Percentiles rank a stretch among this genome's conserved stretches.
These are phyloP conservation scores for Bothrops jararaca DNA, from an alignment of 2,113 vertebrate species.

Conservation along the genomic window DNA sequence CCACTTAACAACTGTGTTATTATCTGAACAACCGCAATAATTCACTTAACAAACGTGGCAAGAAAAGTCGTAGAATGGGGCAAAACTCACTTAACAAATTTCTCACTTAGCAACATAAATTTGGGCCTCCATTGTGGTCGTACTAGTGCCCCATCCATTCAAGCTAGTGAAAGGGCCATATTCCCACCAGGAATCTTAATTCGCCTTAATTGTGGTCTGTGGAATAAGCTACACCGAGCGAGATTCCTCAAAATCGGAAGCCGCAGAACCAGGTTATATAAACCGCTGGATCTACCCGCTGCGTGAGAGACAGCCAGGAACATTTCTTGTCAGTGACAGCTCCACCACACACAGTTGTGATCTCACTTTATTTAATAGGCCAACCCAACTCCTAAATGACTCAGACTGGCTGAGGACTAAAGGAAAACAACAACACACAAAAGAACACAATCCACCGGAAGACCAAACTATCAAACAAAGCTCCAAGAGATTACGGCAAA, in stretches of 20 bases:
- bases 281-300: neutral
- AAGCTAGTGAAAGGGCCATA: neutral
- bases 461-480: neutral
- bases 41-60: neutral
- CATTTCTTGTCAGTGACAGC: neutral
- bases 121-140: neutral
- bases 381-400: neutral
- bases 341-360: neutral
- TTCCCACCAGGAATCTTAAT: neutral
- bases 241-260: neutral
- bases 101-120: neutral
- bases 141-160: neutral
- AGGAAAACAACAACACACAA: neutral
- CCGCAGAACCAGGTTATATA: neutral
- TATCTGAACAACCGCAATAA: too few relatives aligned
- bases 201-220: neutral
- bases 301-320: neutral
- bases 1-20: too few relatives aligned
- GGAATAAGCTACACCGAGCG: neutral
- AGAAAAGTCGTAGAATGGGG: neutral
- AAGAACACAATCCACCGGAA: neutral
- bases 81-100: neutral
- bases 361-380: neutral
- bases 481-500: neutral
- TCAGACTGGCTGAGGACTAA: neutral